Base-by-base conservation (phyloP, 2,888 invertebrate genomes). In the Cantharis rufa region DNA sequence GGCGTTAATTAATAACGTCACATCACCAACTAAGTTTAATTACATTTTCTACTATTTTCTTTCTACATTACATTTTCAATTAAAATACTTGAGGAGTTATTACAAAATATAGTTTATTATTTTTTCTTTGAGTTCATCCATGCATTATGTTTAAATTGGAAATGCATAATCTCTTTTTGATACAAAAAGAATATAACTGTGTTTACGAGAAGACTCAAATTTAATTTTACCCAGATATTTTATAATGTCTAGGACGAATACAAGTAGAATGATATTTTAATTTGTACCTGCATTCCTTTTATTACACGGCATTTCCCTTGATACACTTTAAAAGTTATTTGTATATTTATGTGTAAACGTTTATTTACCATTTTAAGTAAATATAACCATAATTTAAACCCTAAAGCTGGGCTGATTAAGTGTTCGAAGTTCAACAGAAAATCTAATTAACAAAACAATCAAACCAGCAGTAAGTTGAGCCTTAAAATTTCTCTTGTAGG, bases 371-470 rank as follows among this genome's bases (percentile, higher is more conserved):
- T 62, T 73, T 69, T 73, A 73, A 73, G 69, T 27, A 73, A 73
- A 73, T 69, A 69, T 69, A 69, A 18, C 69, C 62, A 28, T 27
- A 61, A 69, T 62, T 62, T 72, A 62, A 69, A 15, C 69, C 73
- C 62, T 18, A 3, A 24, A 69, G 73, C 62, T 62, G 27, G 69
- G 28, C 62, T 73, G 68, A 73, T 73, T 69, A 73, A 69, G 69
- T 73, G 73, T 73, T 73, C 69, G 73, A 73, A 73, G 73, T 73
- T 73, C 68, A 73, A 73, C 73, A 69, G 69, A 62, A 62, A 73
- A 73, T 73, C 61, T 69, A 73, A 73, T 73, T 73, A 73, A 69
- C 62, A 73, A 48, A 73, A 69, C 73, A 73, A 73, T 73, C 73
- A 73, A 73, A 72, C 63, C 72, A 48, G 48, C 48, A 66, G 64